These are phyloP conservation scores for Chionodraco myersi DNA, from an alignment of 2,113 vertebrate species.

Conservation along the genomic window DNA sequence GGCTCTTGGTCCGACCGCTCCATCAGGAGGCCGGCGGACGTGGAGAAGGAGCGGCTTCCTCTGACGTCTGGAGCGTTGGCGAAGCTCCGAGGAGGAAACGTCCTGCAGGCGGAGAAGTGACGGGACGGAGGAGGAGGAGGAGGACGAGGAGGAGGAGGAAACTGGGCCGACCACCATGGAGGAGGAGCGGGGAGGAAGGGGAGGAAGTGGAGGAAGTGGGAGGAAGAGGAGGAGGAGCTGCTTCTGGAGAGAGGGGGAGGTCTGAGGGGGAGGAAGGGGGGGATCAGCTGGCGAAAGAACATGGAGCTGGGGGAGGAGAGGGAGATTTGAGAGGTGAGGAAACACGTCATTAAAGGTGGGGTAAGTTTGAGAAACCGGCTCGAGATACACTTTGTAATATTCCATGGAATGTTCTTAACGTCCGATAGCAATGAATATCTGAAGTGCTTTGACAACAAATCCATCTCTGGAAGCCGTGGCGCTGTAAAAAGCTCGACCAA, in stretches of 20 bases:
- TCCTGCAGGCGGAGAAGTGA: neutral
- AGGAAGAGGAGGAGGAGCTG: neutral
- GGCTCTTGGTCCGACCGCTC: slow-evolving; percentile 82
- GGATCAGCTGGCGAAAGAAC: slow-evolving; percentile 85
- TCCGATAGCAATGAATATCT: too few species aligned
- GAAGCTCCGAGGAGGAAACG: neutral
- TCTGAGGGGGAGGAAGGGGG: slow-evolving; percentile 52
- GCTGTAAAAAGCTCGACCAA: too few species aligned
- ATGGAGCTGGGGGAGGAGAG: slow-evolving; percentile 83
- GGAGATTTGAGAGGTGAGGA: too few species aligned
- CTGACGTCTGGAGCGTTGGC: neutral
- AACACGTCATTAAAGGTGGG: too few species aligned
- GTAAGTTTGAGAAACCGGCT: too few species aligned
- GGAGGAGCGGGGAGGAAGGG: neutral
- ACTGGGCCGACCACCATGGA: slow-evolving; percentile 76
- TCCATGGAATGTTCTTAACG: too few species aligned
- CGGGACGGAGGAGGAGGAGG: slow-evolving; percentile 36
- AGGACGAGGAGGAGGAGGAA: slow-evolving; percentile 39
- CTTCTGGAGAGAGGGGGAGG: slow-evolving; percentile 23
- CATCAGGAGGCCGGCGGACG: slow-evolving; percentile 86
- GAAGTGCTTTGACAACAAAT: too few species aligned
- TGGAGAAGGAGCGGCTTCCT: slow-evolving; percentile 61
- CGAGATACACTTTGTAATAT: too few species aligned
- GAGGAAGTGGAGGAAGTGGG: neutral
- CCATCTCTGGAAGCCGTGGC: too few species aligned